phyloP scores from a whole-genome alignment of 2,113 vertebrate species.

The Aythya baeri region DNA sequence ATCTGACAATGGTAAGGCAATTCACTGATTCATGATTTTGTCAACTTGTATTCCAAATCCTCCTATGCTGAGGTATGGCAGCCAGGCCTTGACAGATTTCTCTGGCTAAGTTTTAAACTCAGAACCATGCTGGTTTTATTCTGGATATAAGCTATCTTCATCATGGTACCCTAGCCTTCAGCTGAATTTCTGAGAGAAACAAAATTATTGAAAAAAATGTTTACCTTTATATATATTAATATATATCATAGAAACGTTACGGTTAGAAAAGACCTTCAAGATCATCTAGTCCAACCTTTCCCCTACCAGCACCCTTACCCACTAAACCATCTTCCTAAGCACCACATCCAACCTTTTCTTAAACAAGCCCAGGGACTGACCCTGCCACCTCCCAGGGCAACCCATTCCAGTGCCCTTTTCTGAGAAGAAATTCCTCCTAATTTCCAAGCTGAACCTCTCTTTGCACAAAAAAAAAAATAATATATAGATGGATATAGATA shows the following conservation, averaged over 20 bases:
- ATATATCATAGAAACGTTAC: too few species aligned
- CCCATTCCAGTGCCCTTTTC: too few species aligned
- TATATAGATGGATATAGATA: background rate
- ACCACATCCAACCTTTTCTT: too few species aligned
- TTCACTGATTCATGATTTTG: background rate
- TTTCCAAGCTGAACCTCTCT: too few species aligned
- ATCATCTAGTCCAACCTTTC: too few species aligned
- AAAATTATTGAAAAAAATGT: background rate
- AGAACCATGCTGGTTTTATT: background rate
- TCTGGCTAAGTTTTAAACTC: background rate
- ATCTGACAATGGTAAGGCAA: background rate
- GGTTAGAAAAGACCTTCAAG: too few species aligned
- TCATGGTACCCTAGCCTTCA: background rate
- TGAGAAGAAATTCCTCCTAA: too few species aligned
- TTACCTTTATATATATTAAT: background rate
- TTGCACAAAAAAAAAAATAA: too few species aligned
- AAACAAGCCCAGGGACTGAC: too few species aligned
- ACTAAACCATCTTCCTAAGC: too few species aligned
- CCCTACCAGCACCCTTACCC: too few species aligned
- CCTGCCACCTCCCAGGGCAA: too few species aligned
- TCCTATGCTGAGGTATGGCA: background rate
- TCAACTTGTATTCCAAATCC: background rate
- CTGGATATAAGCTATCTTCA: background rate
- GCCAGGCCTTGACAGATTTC: background rate
- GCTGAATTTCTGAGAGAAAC: background rate